Conservation (phyloP, 2,888 invertebrate genomes). For the Argyresthia albistria region DNA sequence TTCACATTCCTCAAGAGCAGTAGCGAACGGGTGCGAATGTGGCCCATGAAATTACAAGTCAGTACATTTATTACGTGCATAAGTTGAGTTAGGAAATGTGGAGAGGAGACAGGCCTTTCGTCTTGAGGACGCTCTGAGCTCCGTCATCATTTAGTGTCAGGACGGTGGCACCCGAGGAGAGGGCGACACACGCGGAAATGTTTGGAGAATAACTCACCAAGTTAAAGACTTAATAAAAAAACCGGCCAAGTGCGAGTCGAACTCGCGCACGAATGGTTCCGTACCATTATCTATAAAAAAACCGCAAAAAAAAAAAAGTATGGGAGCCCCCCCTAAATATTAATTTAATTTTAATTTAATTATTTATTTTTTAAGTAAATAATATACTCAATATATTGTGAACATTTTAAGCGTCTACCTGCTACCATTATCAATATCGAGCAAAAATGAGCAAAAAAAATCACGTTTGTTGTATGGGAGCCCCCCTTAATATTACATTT, state of each 20-base stretch:
- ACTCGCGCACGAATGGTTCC: background rate
- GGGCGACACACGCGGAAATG: background rate
- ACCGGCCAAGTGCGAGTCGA: background rate
- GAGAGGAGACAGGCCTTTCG: constrained; percentile 4
- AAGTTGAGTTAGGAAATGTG: constrained; percentile 4
- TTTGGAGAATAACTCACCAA: background rate
- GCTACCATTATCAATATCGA: too few relatives aligned
- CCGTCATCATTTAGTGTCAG: constrained; percentile 5
- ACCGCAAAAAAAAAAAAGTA: too few relatives aligned
- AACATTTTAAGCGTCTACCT: too few relatives aligned
- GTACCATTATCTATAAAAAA: too few relatives aligned
- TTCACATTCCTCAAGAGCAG: too few relatives aligned
- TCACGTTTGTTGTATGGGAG: background rate
- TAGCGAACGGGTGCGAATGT: background rate
- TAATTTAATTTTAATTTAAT: background rate
- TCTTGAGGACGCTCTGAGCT: constrained; percentile 4
- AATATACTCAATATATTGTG: too few relatives aligned
- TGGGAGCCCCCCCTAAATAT: background rate
- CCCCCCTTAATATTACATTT: background rate
- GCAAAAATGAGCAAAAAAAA: too few relatives aligned
- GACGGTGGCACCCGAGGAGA: background rate
- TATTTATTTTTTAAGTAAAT: too few relatives aligned
- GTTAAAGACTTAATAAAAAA: too few relatives aligned
- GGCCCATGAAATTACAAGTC: constrained; percentile 4
- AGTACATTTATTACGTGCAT: constrained; percentile 4